Evolutionary conservation across 2,113 vertebrate species (phyloP).

Genomic region (Oryzias curvinotus): DNA sequence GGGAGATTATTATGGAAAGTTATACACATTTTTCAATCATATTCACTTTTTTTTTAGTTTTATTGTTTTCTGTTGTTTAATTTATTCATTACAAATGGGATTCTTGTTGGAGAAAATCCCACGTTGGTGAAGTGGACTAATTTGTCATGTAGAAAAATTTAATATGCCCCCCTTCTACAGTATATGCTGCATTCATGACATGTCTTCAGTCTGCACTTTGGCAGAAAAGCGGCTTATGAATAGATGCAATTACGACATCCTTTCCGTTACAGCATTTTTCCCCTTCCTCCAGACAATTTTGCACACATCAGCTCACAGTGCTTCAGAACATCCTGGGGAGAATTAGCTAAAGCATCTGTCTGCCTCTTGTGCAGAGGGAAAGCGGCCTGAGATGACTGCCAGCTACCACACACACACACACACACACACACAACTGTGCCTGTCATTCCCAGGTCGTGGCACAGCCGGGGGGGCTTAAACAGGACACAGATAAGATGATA

Average conservation of each 20-base stretch:
- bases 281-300: slow-evolving; percentile 21
- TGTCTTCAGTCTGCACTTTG: slow-evolving; percentile 29
- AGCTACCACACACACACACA: slow-evolving; percentile 53
- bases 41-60: too few relatives aligned
- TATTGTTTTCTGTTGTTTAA: not conserved
- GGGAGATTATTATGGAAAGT: too few relatives aligned
- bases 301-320: slow-evolving; percentile 22
- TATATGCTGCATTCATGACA: slow-evolving; percentile 48
- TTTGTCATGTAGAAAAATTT: slow-evolving; percentile 24
- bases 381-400: slow-evolving; percentile 29
- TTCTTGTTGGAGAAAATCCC: too few relatives aligned
- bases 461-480: slow-evolving; percentile 49
- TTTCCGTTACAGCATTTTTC: slow-evolving; percentile 26
- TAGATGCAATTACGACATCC: slow-evolving; percentile 29
- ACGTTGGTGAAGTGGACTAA: too few relatives aligned
- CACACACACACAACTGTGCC: slow-evolving; percentile 50
- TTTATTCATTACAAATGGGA: too few relatives aligned
- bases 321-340: slow-evolving; percentile 32
- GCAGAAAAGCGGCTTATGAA: slow-evolving; percentile 20
- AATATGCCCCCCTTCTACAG: slow-evolving; percentile 25
- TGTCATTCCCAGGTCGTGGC: slow-evolving; percentile 58
- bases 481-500: slow-evolving; percentile 66
- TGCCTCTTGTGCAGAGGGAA: slow-evolving; percentile 30
- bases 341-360: slow-evolving; percentile 32
- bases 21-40: too few relatives aligned